Conservation (phyloP, 2,888 invertebrate genomes). For the Listrodromus nycthemerus region DNA sequence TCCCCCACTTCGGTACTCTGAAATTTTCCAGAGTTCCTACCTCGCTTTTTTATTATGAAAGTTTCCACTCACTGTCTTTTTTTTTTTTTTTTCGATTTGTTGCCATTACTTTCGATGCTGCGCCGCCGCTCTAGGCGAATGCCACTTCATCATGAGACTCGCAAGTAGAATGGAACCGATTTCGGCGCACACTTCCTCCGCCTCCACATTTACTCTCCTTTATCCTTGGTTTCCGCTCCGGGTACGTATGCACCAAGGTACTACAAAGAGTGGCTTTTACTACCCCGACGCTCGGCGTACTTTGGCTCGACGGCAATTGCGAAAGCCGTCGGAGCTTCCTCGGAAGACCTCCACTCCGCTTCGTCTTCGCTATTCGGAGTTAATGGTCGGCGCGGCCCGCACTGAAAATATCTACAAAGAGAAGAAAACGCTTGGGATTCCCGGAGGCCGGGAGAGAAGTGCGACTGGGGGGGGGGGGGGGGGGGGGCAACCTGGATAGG, state of each 20-base stretch:
- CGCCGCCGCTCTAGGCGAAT: slow-evolving; percentile 1
- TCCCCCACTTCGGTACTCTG: background rate
- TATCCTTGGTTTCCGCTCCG: slow-evolving; percentile 23
- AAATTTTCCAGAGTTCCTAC: slow-evolving; percentile 15
- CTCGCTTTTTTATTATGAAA: background rate
- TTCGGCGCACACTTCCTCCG: slow-evolving; percentile 26
- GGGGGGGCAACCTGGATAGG: background rate
- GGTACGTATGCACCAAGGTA: slow-evolving; percentile 40
- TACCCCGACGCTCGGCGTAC: slow-evolving; percentile 26
- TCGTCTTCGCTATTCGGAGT: slow-evolving; percentile 52
- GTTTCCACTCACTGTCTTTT: background rate
- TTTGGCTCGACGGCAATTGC: slow-evolving; percentile 49
- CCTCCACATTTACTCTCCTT: slow-evolving; percentile 16
- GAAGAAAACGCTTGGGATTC: background rate
- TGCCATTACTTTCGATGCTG: slow-evolving; percentile 2
- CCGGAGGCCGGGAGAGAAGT: slow-evolving; percentile 1
- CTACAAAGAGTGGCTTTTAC: slow-evolving; percentile 59
- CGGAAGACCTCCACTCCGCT: slow-evolving; percentile 24
- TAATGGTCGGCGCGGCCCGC: slow-evolving; percentile 50
- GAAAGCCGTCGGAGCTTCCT: slow-evolving; percentile 31
- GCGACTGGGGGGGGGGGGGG: slow-evolving; percentile 2
- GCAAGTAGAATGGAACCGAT: slow-evolving; percentile 46
- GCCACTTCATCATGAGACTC: slow-evolving; percentile 17
- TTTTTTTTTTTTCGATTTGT: background rate
- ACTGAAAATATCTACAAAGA: slow-evolving; percentile 28